phyloP scores from a whole-genome alignment of 2,888 invertebrate genomes.

The Lydus trimaculatus region DNA sequence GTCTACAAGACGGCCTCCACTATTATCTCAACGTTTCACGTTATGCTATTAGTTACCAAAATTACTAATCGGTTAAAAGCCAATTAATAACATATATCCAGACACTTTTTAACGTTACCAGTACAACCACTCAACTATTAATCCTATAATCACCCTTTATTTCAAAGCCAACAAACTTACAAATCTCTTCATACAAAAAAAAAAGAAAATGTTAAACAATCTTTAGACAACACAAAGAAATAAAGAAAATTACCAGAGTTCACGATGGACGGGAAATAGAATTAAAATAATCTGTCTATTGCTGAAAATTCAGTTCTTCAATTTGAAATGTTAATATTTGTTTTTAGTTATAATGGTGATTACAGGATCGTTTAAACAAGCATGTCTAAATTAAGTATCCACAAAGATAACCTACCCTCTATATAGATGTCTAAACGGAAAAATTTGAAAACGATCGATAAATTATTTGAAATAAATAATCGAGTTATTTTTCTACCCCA shows the following conservation, averaged over 20 bases:
- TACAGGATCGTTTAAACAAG: conserved; percentile 25
- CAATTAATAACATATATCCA: conserved; percentile 15
- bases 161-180: not conserved
- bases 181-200: not conserved
- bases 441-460: not conserved
- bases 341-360: conserved; percentile 30
- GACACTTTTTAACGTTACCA: conserved; percentile 11
- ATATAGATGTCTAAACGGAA: too few relatives aligned
- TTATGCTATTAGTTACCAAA: conserved; percentile 28
- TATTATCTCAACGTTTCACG: conserved; percentile 24
- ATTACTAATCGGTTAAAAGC: conserved; percentile 20
- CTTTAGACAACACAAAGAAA: not conserved
- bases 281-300: conserved; percentile 12
- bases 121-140: conserved; percentile 6
- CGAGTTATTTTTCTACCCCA: conserved; percentile 23
- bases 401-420: conserved; percentile 22
- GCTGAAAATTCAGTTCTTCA: conserved; percentile 23
- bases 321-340: conserved; percentile 31
- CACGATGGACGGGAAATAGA: conserved; percentile 8
- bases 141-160: not conserved
- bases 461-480: conserved; percentile 11
- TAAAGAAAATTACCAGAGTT: not conserved
- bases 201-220: too few relatives aligned
- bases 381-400: conserved; percentile 28
- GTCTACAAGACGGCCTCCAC: conserved; percentile 26